These are phyloP conservation scores for Danio choprae DNA, from an alignment of 2,797 vertebrate species.

Conservation along the genomic window DNA sequence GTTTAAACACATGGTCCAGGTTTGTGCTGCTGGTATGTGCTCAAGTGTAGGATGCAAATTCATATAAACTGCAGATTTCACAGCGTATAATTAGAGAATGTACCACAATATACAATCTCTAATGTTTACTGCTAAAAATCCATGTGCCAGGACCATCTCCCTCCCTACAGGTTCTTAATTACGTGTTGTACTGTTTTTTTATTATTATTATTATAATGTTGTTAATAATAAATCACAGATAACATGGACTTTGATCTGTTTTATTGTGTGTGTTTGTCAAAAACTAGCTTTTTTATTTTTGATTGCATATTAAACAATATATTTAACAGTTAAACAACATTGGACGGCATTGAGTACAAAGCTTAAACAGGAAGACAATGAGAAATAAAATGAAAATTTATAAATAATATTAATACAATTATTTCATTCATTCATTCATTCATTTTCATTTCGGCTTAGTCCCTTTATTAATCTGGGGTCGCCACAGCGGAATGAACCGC, in stretches of 20 bases:
- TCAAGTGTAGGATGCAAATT: neutral
- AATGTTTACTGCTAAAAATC: neutral
- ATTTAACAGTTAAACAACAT: no score
- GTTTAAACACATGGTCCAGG: neutral
- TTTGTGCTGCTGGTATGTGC: neutral
- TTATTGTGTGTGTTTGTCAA: no score
- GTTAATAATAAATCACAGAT: neutral
- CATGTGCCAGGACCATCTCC: neutral
- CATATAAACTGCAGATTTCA: neutral
- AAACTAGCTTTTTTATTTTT: neutral
- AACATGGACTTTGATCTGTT: no score
- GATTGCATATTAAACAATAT: neutral
- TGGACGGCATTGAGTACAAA: no score
- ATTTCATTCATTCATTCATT: no score
- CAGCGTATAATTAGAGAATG: neutral
- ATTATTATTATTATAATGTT: neutral
- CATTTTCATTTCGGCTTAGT: no score
- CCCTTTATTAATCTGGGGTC: no score
- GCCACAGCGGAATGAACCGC: no score
- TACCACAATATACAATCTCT: slow-evolving; percentile 1
- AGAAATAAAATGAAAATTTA: no score
- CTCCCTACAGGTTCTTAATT: neutral
- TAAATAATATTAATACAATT: no score
- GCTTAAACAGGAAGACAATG: no score
- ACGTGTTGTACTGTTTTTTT: neutral